phyloP scores from a whole-genome alignment of 2,113 vertebrate species.

The Blennius ocellaris region DNA sequence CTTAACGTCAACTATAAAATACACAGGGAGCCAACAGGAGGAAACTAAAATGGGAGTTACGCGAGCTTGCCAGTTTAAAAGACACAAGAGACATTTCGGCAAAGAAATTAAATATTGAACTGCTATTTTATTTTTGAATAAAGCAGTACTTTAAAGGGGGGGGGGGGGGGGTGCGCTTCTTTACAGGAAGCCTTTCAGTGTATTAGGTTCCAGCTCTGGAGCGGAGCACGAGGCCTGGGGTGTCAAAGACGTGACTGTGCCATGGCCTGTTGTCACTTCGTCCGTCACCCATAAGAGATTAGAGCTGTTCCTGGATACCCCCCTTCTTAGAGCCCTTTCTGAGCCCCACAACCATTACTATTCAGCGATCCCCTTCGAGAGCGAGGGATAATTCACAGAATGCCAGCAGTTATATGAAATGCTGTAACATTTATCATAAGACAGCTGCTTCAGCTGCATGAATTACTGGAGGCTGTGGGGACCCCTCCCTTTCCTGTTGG shows the following conservation, averaged over 20 bases:
- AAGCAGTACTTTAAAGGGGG: conserved; percentile 6
- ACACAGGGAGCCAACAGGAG: too few relatives aligned
- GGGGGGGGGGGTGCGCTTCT: conserved; percentile 9
- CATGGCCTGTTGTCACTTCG: conserved; percentile 74
- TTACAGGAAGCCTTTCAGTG: conserved; percentile 25
- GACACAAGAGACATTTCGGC: not conserved
- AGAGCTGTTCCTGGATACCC: conserved; percentile 61
- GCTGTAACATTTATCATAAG: conserved; percentile 35
- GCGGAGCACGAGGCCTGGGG: conserved; percentile 48
- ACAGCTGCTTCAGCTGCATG: conserved; percentile 40
- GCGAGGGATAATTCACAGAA: conserved; percentile 38
- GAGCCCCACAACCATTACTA: conserved; percentile 33
- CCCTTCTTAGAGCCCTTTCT: conserved; percentile 37
- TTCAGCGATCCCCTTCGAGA: conserved; percentile 21
- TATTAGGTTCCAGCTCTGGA: conserved; percentile 53
- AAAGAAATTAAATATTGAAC: not conserved
- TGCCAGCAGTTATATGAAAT: not conserved
- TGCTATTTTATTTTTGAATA: conserved; percentile 14
- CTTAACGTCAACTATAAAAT: too few relatives aligned
- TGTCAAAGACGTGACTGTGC: conserved; percentile 70
- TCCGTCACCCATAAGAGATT: conserved; percentile 71
- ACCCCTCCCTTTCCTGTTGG: conserved; percentile 70
- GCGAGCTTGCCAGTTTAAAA: not conserved
- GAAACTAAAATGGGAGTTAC: too few relatives aligned
- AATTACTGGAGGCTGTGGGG: conserved; percentile 43